Conservation (phyloP, 1,140 invertebrate species). For the Drosophila biarmipes region DNA sequence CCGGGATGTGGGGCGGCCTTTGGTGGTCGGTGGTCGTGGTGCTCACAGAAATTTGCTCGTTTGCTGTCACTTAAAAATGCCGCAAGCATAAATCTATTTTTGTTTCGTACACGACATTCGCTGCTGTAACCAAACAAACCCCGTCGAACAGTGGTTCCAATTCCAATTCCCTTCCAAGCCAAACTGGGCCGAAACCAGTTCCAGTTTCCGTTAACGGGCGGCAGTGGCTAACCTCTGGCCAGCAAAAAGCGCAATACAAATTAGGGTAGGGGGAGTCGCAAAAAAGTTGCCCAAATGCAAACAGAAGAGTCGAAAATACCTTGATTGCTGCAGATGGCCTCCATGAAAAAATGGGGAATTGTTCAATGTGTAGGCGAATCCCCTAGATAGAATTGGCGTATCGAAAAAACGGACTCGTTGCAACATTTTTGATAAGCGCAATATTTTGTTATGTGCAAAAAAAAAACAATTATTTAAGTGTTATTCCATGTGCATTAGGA, state of each 20-base stretch:
- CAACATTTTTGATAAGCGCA: neutral
- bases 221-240: conserved; percentile 27
- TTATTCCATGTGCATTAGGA: too few relatives aligned
- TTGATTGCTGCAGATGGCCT: conserved; percentile 46
- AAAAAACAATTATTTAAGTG: too few relatives aligned
- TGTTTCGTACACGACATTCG: conserved; percentile 61
- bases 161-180: conserved; percentile 13
- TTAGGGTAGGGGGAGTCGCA: conserved; percentile 21
- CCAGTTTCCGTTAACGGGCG: conserved; percentile 22
- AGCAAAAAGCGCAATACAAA: conserved; percentile 57
- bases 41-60: conserved; percentile 71
- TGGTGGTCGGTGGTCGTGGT: conserved; percentile 24
- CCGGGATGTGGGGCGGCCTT: conserved; percentile 6
- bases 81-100: conserved; percentile 82
- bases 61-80: conserved; percentile 82
- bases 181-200: conserved; percentile 19
- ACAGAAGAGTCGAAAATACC: conserved; percentile 46
- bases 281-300: conserved; percentile 22
- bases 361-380: conserved; percentile 18
- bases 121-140: conserved; percentile 48
- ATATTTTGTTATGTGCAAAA: neutral
- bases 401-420: neutral
- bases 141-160: conserved; percentile 10
- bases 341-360: conserved; percentile 28
- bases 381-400: conserved; percentile 1